A percentile compares a stretch with the other conserved stretches of the same genome.
Conservation (phyloP, 2,888 invertebrate species). For the Tuta absoluta region DNA sequence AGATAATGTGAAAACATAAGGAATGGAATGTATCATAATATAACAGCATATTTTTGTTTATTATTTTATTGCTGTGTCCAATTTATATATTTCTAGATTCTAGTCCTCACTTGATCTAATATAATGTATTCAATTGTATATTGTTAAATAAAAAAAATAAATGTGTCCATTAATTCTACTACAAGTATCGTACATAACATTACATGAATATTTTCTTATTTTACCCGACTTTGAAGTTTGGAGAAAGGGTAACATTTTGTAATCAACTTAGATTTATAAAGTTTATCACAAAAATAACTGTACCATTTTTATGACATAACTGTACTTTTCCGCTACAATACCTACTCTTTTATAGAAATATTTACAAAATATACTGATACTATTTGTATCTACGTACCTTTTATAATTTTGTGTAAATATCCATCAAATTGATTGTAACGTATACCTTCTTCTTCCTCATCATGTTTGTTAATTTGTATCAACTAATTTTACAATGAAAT, state of each 20-base stretch:
- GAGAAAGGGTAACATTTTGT: conserved; percentile 8
- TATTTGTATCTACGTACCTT: conserved; percentile 3
- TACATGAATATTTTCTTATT: background rate
- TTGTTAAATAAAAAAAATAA: conserved; percentile 23
- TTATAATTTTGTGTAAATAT: conserved; percentile 34
- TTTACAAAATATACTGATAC: background rate
- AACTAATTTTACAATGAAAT: conserved; percentile 57
- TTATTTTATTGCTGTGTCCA: conserved; percentile 10
- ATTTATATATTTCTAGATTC: conserved; percentile 22
- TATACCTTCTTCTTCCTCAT: conserved; percentile 37
- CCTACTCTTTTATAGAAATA: conserved; percentile 22
- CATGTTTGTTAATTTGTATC: conserved; percentile 54
- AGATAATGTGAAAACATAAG: background rate
- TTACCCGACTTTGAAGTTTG: background rate
- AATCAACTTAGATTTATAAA: conserved; percentile 5
- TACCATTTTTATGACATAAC: conserved; percentile 9
- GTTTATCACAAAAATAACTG: background rate
- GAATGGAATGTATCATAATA: background rate
- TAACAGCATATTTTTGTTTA: conserved; percentile 10
- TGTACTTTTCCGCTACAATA: conserved; percentile 14
- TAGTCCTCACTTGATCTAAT: conserved; percentile 27
- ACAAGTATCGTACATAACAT: background rate
- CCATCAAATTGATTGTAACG: conserved; percentile 42
- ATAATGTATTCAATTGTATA: conserved; percentile 26
- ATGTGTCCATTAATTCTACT: conserved; percentile 14